phyloP scores from a whole-genome alignment of 2,797 vertebrate genomes.

The Diglossa cyanea region DNA sequence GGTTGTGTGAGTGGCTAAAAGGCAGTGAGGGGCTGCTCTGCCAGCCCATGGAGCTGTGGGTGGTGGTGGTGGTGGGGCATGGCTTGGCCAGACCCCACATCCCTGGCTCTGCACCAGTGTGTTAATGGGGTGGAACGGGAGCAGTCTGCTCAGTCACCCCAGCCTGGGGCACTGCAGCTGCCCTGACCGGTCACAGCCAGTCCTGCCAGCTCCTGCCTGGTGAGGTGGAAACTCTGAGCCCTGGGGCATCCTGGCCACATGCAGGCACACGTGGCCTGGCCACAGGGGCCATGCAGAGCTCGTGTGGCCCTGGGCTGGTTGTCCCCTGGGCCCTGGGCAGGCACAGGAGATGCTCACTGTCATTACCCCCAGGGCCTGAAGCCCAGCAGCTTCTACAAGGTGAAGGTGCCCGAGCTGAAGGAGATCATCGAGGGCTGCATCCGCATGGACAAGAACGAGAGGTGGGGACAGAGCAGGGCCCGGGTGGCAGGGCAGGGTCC shows the following conservation, averaged over 20 bases:
- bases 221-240: not conserved
- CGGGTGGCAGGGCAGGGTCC: not conserved
- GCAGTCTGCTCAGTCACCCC: not conserved
- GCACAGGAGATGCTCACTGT: not conserved
- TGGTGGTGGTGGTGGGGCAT: not conserved
- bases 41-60: not conserved
- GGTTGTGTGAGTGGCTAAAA: not conserved
- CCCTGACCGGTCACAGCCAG: rapidly evolving
- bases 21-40: not conserved
- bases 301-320: not conserved
- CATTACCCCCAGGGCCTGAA: conserved; percentile 84
- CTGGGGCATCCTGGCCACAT: not conserved
- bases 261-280: not conserved
- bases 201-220: not conserved
- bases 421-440: conserved; percentile 99
- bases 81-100: not conserved
- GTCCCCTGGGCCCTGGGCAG: not conserved
- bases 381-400: conserved; percentile 97
- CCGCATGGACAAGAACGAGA: conserved; percentile 92
- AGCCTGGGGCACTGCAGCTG: not conserved
- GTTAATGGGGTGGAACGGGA: conserved; percentile 3
- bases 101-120: rapidly evolving
- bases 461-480: conserved; percentile 62
- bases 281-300: not conserved
- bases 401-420: conserved; percentile 95